A percentile compares a stretch with the other conserved stretches of the same genome.
phyloP scores from a whole-genome alignment of 2,888 invertebrate genomes.

The Sipha maydis region DNA sequence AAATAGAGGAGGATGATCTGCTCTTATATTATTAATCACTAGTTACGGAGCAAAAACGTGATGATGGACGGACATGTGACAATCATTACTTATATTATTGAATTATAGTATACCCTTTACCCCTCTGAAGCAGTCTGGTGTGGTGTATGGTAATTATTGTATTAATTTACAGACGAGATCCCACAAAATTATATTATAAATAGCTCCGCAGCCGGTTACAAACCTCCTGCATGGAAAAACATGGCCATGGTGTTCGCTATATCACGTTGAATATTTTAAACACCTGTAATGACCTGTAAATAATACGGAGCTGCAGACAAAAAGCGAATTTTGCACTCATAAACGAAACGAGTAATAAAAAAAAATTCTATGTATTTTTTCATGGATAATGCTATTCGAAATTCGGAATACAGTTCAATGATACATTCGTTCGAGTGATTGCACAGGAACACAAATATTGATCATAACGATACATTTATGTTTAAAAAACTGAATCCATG shows the following conservation, averaged over 20 bases:
- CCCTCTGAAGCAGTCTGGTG: background rate
- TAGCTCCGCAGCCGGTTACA: background rate
- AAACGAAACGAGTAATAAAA: background rate
- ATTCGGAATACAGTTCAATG: too few species aligned
- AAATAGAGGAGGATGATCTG: too few species aligned
- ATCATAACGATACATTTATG: too few species aligned
- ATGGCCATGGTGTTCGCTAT: background rate
- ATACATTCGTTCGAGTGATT: too few species aligned
- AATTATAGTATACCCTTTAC: background rate
- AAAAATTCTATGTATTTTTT: background rate
- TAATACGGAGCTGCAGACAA: background rate
- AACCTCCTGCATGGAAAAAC: background rate
- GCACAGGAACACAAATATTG: too few species aligned
- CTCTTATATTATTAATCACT: background rate
- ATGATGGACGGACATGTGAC: background rate
- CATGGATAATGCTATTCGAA: too few species aligned
- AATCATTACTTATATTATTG: background rate
- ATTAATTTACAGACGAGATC: background rate
- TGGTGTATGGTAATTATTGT: background rate
- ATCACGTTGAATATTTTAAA: background rate
- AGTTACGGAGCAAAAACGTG: background rate
- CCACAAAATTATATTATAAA: background rate
- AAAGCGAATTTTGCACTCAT: background rate
- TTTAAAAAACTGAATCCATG: too few species aligned
- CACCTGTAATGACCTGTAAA: conserved; percentile 37